Evolutionary conservation across 2,888 invertebrate species (phyloP), one percentile per base, ranked within the genome.

Genomic region (Gandaritis pyraliata): DNA sequence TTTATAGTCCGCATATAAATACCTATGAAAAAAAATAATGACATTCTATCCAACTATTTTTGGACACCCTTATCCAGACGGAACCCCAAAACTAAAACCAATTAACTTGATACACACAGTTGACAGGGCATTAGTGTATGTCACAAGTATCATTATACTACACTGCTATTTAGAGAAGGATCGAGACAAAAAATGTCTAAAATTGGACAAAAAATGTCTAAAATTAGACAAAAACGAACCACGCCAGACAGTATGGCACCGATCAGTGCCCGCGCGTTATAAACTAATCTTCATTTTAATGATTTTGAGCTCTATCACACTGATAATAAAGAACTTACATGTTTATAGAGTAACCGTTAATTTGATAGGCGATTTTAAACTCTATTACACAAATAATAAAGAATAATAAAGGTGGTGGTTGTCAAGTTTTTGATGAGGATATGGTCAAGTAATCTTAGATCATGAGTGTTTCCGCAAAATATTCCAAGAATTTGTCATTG

Each of bases 171-270:
- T 72, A 65, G 74, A 77, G 77, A 76, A 77, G 74, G 75, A 67
- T 74, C 74, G 72, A 72, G 63, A 63, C 68, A 71, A 80, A 82
- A 85, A 78, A 74, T 66, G 62, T 66, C 66, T 58, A 72, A 74
- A 69, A 73, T 68, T 66, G 70, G 68, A 78, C 74, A 76, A n/a
- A n/a, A n/a, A n/a, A 74, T 66, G 62, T 66, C 66, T 58, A 72
- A 74, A 69, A 73, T 68, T 66, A 69, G 68, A 78, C 74, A 76
- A 78, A 78, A 78, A 78, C 72, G 41, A 53, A 67, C 65, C 62
- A 69, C 64, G 64, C 74, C 84, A 90, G 90, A 90, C 90, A 85
- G 90, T 85, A 75, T 88, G 90, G 90, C 90, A 83, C 90, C 89
- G 78, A 75, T 86, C 88, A 82, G 77, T 77, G 81, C 80, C 76